Evolutionary conservation across 2,113 vertebrate genomes (phyloP).

Genomic region (Oncorhynchus tshawytscha): DNA sequence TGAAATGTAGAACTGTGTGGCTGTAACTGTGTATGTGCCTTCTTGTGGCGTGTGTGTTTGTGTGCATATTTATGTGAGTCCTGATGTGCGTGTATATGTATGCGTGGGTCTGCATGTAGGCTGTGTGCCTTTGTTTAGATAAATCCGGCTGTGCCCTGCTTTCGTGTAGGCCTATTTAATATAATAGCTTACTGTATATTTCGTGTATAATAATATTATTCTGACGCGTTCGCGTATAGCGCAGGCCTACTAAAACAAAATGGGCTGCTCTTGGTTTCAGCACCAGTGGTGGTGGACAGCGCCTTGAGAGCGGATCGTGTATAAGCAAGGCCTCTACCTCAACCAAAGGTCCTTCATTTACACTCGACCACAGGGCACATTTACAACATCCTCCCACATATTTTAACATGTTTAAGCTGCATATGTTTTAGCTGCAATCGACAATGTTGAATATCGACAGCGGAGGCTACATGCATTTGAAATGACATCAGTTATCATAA

Average conservation of each 20-base stretch:
- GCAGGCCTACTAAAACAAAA: conserved; percentile 53
- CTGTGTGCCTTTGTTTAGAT: not conserved
- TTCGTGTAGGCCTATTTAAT: not conserved
- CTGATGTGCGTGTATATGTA: not conserved
- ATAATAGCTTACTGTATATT: not conserved
- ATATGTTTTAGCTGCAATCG: not conserved
- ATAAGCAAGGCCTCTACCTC: not conserved
- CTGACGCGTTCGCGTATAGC: not conserved
- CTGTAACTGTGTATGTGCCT: not conserved
- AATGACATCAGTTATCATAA: not conserved
- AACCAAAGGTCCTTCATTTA: not conserved
- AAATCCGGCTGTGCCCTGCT: not conserved
- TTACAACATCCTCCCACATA: not conserved
- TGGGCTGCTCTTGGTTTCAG: conserved; percentile 68
- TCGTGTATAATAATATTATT: not conserved
- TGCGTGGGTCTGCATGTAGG: not conserved
- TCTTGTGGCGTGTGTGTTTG: not conserved
- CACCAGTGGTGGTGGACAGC: conserved; percentile 76
- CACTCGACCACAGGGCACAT: not conserved
- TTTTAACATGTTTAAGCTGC: not conserved
- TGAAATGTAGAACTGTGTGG: too few relatives aligned
- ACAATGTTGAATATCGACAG: not conserved
- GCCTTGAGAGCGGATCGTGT: conserved; percentile 32
- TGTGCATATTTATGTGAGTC: not conserved
- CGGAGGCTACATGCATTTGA: not conserved